Evolutionary conservation across 1,140 invertebrate genomes (phyloP).

Genomic region (Microplitis demolitor): DNA sequence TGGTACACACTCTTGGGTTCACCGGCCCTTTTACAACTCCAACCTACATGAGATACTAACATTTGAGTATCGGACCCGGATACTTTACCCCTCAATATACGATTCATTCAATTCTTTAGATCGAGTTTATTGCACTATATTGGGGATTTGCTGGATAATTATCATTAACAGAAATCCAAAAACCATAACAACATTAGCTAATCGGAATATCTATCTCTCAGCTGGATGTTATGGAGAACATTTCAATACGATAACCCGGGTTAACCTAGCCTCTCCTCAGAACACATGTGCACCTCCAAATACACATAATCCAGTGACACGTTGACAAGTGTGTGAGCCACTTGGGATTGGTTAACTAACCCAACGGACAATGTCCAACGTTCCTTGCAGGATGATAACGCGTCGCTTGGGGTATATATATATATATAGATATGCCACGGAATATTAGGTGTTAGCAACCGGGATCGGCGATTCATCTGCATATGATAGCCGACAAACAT

Average conservation of each 20-base stretch:
- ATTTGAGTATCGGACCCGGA: not conserved
- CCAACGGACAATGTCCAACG: conserved; percentile 7
- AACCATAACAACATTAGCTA: too few relatives aligned
- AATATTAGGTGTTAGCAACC: conserved; percentile 16
- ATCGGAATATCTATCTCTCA: too few relatives aligned
- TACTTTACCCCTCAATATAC: not conserved
- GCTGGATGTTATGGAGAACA: not conserved
- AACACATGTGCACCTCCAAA: not conserved
- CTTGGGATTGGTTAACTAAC: conserved; percentile 16
- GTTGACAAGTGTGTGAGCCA: conserved; percentile 22
- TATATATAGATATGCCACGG: not conserved
- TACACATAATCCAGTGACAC: not conserved
- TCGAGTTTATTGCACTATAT: too few relatives aligned
- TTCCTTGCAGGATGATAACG: not conserved
- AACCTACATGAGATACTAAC: not conserved
- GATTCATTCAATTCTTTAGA: too few relatives aligned
- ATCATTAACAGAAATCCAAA: too few relatives aligned
- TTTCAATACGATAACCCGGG: not conserved
- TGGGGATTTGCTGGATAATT: too few relatives aligned
- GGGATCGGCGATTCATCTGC: conserved; percentile 25
- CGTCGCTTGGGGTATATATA: too few relatives aligned
- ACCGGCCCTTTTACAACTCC: not conserved
- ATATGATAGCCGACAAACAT: conserved; percentile 6
- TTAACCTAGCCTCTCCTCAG: not conserved
- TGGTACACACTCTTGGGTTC: conserved; percentile 21